Evolutionary conservation across 2,113 vertebrate genomes (phyloP), one percentile per base, ranked within the genome.

Genomic region (Epinephelus cyanopodus): DNA sequence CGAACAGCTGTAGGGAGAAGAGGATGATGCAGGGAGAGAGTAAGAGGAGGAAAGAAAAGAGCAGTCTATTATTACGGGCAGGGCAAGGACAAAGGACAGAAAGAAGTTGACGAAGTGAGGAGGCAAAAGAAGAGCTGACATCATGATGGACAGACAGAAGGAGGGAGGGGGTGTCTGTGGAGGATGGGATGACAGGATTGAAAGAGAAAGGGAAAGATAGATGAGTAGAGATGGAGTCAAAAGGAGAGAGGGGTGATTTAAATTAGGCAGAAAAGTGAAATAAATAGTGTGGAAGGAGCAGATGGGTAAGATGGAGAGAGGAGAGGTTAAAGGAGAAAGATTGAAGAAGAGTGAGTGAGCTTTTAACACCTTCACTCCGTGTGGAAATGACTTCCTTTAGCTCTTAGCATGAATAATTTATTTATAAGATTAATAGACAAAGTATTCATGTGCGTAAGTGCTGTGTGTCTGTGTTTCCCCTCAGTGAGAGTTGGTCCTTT

Each of bases 1-100:
- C 67, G 70, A 82, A 76, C 89, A 93, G 89, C 86, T 91, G 92
- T 75, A 87, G 57, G 65, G 74, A 86, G 60, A 83, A 69, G 64
- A 79, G 74, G 33, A 68, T 53, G 65, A 80, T 52, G 15, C 53
- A 37, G 17, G 15, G 50, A 64, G 60, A 54, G 39, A 66, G 6
- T 58, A 69, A 61, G 69, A 70, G 23, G 27, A 48, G 74, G 29
- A 3, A 13, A 67, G 18, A 42, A 53, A 74, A 78, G 19, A 77
- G 56, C 65, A 77, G 77, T 81, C 66, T 62, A 52, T 88, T 84
- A 78, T 85, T 63, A 23, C 39, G 27, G 81, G 75, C 69, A 58
- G 56, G 50, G 73, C 33, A 56, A 5, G 84, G 79, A 82, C 85
- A 85, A 82, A 89, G 65, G 62, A 79, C 52, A 86, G 62, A 85